Evolutionary conservation across 1,140 invertebrate species (phyloP).

Genomic region (Lamellibrachia luymesi): DNA sequence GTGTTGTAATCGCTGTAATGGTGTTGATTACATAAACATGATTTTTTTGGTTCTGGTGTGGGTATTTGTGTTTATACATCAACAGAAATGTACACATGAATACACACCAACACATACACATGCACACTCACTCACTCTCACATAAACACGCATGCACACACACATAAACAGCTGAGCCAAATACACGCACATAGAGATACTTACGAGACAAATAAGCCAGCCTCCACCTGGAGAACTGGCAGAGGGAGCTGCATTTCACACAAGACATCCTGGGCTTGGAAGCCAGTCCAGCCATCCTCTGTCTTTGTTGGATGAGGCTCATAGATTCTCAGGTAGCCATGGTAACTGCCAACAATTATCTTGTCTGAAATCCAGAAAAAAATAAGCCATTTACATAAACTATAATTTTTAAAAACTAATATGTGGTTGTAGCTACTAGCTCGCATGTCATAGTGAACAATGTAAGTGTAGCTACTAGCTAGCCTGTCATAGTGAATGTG

Average conservation of each 20-base stretch:
- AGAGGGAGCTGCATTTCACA: conserved; percentile 68
- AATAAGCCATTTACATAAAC: conserved; percentile 6
- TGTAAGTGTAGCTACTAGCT: conserved; percentile 12
- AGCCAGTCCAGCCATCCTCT: conserved; percentile 56
- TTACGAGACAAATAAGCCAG: conserved; percentile 74
- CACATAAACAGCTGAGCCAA: neutral
- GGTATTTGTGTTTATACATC: too few relatives aligned
- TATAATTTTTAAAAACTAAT: conserved; percentile 2
- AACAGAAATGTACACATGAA: neutral
- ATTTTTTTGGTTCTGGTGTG: too few relatives aligned
- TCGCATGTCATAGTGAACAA: too few relatives aligned
- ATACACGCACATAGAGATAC: conserved; percentile 43
- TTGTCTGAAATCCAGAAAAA: conserved; percentile 58
- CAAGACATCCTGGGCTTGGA: conserved; percentile 68
- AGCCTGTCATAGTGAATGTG: neutral
- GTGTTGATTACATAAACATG: too few relatives aligned
- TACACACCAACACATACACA: neutral
- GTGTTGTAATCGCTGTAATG: too few relatives aligned
- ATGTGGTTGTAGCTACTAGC: conserved; percentile 12
- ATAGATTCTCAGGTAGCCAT: conserved; percentile 71
- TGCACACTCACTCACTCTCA: too few relatives aligned
- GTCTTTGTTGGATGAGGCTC: conserved; percentile 60
- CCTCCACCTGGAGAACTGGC: conserved; percentile 72
- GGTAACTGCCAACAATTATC: conserved; percentile 70
- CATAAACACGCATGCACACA: too few relatives aligned